A percentile compares a stretch with the other conserved stretches of the same genome.
Evolutionary conservation across 2,888 invertebrate genomes (phyloP).

Genomic region (Shargacucullia verbasci): DNA sequence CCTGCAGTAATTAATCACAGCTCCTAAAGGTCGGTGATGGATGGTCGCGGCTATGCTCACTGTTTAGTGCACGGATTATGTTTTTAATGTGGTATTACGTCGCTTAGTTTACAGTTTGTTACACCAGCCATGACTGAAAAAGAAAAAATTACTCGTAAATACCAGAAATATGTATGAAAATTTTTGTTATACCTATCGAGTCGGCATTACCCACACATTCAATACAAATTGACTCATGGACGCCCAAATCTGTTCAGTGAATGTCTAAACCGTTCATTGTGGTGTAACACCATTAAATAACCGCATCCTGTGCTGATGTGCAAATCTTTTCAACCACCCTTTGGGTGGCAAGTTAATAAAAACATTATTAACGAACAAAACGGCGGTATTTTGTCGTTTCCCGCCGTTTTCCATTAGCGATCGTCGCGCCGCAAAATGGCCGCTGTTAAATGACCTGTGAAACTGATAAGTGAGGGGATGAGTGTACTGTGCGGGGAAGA

Average conservation of each 20-base stretch:
- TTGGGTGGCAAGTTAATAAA: constrained; percentile 40
- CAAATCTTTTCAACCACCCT: constrained; percentile 35
- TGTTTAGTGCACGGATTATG: constrained; percentile 16
- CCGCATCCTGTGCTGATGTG: constrained; percentile 28
- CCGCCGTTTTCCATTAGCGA: constrained; percentile 67
- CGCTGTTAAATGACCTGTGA: constrained; percentile 67
- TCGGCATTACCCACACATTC: no score
- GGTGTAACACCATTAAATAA: constrained; percentile 21
- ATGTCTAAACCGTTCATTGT: constrained; percentile 2
- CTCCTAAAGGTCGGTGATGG: constrained; percentile 13
- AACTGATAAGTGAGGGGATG: constrained; percentile 66
- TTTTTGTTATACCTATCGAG: no score
- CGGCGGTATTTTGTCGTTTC: constrained; percentile 60
- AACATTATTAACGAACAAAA: constrained; percentile 57
- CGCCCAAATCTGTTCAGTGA: neutral
- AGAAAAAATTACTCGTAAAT: no score
- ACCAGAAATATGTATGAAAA: no score
- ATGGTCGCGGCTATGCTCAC: constrained; percentile 10
- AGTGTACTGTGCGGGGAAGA: constrained; percentile 9
- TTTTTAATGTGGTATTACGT: neutral
- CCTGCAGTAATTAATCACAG: neutral
- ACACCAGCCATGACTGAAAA: no score
- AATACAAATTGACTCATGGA: constrained; percentile 4
- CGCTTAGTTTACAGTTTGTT: no score
- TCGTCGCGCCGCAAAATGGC: constrained; percentile 57